Evolutionary conservation across 2,113 vertebrate genomes (phyloP).

Genomic region (Chaetops frenatus): DNA sequence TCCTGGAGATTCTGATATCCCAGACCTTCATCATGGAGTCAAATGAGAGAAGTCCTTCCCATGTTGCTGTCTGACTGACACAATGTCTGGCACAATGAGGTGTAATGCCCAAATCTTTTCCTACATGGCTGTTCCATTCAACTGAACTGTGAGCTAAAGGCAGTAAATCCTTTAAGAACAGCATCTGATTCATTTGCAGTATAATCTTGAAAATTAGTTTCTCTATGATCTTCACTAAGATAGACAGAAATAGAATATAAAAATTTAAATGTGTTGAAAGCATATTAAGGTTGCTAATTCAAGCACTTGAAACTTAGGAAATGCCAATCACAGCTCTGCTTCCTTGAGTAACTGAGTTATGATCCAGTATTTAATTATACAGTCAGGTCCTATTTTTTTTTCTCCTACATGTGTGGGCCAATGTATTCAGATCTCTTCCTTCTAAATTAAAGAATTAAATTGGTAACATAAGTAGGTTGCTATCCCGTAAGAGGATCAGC

Average conservation of each 20-base stretch:
- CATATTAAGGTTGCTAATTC: conserved; percentile 35
- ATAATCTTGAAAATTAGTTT: neutral
- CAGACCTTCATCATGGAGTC: neutral
- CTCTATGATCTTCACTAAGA: neutral
- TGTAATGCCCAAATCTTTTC: neutral
- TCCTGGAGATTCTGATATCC: neutral
- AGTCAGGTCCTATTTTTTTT: conserved; percentile 47
- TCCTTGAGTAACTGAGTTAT: conserved; percentile 57
- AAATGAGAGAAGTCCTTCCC: neutral
- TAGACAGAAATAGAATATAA: conserved; percentile 23
- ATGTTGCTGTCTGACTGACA: neutral
- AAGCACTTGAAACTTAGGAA: conserved; percentile 41
- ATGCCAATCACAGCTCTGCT: conserved; percentile 48
- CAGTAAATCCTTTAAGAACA: neutral
- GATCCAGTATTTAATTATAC: conserved; percentile 56
- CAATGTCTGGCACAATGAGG: neutral
- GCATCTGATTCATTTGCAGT: neutral
- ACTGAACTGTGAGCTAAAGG: neutral
- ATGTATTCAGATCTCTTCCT: conserved; percentile 42
- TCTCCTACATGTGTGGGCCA: neutral
- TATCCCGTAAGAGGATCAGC: conserved; percentile 21
- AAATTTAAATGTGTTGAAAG: conserved; percentile 13
- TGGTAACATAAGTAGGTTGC: conserved; percentile 21
- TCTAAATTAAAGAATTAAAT: conserved; percentile 47
- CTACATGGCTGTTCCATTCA: neutral